Conservation (phyloP, 2,797 vertebrate genomes). For the Gallinago nigripennis region DNA sequence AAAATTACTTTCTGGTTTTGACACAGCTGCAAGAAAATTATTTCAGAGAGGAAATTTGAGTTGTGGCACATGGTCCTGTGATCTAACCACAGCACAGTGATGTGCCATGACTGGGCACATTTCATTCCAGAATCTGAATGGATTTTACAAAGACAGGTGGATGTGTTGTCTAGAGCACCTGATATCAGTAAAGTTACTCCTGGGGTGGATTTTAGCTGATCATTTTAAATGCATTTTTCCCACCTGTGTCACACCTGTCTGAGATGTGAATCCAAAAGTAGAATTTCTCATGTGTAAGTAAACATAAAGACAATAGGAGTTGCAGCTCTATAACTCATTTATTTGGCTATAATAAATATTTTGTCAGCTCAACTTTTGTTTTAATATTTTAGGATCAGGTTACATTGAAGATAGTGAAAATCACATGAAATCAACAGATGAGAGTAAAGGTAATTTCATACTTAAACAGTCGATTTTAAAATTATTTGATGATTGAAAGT, state of each 20-base stretch:
- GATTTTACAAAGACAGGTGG: not conserved
- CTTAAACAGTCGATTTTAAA: not conserved
- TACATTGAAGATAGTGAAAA: constrained; percentile 76
- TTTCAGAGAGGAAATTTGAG: not conserved
- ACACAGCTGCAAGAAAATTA: not conserved
- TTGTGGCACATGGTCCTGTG: not conserved
- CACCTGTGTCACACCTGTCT: not conserved
- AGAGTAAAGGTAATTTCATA: constrained; percentile 75
- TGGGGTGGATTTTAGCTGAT: not conserved
- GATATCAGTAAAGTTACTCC: not conserved
- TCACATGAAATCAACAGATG: constrained; percentile 73
- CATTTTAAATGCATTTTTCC: not conserved
- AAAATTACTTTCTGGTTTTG: not conserved
- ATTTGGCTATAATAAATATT: not conserved
- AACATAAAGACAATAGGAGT: not conserved
- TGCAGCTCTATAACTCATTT: not conserved
- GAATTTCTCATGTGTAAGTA: not conserved
- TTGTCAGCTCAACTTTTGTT: not conserved
- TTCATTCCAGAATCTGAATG: not conserved
- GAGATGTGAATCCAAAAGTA: not conserved
- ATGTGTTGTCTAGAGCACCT: not conserved
- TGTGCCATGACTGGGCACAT: not conserved
- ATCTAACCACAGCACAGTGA: not conserved
- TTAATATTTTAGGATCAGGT: constrained; percentile 59
- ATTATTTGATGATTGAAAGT: not conserved